Evolutionary conservation across 1,140 invertebrate genomes (phyloP).

Genomic region (Drosophila chauvacae): DNA sequence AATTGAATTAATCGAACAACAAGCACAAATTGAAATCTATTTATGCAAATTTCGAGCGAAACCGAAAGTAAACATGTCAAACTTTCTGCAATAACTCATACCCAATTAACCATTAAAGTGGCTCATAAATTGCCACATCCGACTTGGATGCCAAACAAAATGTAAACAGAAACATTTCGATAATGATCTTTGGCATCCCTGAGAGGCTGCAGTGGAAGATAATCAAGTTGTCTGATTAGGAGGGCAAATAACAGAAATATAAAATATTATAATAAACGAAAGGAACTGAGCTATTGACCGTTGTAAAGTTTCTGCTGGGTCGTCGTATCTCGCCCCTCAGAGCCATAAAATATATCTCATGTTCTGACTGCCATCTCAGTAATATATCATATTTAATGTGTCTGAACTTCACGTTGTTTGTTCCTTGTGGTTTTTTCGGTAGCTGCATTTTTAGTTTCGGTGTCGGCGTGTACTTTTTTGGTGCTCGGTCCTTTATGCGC

Average conservation of each 20-base stretch:
- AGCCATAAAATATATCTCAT: constrained; percentile 70
- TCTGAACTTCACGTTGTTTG: constrained; percentile 66
- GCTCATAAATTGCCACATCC: constrained; percentile 17
- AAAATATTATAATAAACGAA: constrained; percentile 42
- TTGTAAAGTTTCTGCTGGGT: constrained; percentile 28
- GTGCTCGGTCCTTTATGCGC: constrained; percentile 53
- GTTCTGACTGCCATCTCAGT: constrained; percentile 65
- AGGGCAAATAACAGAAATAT: constrained; percentile 15
- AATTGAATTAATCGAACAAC: constrained; percentile 12
- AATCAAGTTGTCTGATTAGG: constrained; percentile 24
- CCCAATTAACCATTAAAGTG: neutral
- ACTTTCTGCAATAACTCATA: constrained; percentile 4
- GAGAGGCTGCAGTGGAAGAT: neutral
- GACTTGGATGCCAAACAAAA: constrained; percentile 6
- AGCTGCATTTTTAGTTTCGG: constrained; percentile 60
- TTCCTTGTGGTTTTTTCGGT: constrained; percentile 34
- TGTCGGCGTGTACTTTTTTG: constrained; percentile 26
- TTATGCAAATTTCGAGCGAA: constrained; percentile 1
- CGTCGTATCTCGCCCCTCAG: constrained; percentile 37
- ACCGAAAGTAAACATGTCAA: neutral
- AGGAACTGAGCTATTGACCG: constrained; percentile 34
- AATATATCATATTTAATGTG: constrained; percentile 82
- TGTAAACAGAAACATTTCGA: constrained; percentile 22
- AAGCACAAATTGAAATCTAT: neutral
- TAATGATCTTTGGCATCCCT: constrained; percentile 7